Evolutionary conservation across 2,113 vertebrate species (phyloP).

Genomic region (Festucalex cinctus): DNA sequence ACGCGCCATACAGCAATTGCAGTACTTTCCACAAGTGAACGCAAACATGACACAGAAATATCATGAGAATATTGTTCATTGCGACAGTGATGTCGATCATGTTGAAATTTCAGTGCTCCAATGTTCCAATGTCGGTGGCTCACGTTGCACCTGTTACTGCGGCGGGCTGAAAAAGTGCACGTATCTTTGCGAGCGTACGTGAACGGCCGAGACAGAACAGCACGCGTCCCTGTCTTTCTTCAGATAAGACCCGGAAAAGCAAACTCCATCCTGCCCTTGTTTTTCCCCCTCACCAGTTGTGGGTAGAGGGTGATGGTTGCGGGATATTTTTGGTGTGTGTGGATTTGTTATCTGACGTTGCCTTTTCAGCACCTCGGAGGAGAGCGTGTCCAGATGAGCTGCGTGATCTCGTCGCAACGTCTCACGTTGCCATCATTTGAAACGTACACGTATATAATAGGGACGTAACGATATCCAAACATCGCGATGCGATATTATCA

Average conservation of each 20-base stretch:
- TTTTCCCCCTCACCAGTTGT: constrained; percentile 55
- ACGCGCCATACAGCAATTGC: constrained; percentile 2
- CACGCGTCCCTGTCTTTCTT: constrained; percentile 76
- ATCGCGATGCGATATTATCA: too few species aligned
- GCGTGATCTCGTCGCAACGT: constrained; percentile 70
- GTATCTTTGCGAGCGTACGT: background rate
- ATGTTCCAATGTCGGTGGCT: background rate
- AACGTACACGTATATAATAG: too few species aligned
- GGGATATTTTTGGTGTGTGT: constrained; percentile 74
- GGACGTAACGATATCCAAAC: too few species aligned
- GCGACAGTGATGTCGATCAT: background rate
- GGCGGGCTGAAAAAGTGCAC: background rate
- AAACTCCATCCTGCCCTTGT: constrained; percentile 67
- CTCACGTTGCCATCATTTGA: constrained; percentile 30
- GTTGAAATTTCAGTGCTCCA: background rate
- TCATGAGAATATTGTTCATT: too few species aligned
- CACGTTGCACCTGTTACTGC: constrained; percentile 3
- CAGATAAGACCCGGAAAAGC: constrained; percentile 80
- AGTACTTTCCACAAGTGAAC: constrained; percentile 6
- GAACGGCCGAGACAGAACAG: constrained; percentile 63
- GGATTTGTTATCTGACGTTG: constrained; percentile 73
- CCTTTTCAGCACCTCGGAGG: constrained; percentile 75
- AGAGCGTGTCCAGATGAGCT: constrained; percentile 61
- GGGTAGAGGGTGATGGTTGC: constrained; percentile 49
- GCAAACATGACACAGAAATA: background rate